Percentiles rank a stretch among this genome's conserved stretches.
phyloP scores from a whole-genome alignment of 2,888 invertebrate species.

The Pelosia muscerda region DNA sequence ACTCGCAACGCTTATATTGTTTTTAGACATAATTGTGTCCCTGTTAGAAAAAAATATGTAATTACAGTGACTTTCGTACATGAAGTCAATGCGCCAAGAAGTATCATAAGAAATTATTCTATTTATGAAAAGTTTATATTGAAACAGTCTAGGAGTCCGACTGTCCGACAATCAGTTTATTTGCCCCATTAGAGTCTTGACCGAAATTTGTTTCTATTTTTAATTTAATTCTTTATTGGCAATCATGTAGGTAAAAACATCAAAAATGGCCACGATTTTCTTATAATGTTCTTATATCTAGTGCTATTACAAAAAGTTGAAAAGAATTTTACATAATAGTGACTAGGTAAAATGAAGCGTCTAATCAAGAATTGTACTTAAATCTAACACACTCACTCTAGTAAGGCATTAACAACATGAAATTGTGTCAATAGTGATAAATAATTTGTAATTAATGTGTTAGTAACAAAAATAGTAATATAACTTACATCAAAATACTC shows the following conservation, averaged over 20 bases:
- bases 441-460: conserved; percentile 35
- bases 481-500: conserved; percentile 40
- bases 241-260: conserved; percentile 30
- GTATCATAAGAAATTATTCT: background rate
- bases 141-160: background rate
- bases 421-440: conserved; percentile 47
- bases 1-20: background rate
- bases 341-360: conserved; percentile 66
- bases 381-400: conserved; percentile 66
- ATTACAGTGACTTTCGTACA: background rate
- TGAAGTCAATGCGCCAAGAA: background rate
- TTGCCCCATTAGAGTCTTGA: background rate
- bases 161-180: background rate
- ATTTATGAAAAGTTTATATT: background rate
- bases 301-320: conserved; percentile 39
- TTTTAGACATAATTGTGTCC: background rate
- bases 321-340: conserved; percentile 50
- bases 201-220: background rate
- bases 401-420: conserved; percentile 70
- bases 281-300: conserved; percentile 37
- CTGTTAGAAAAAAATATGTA: background rate
- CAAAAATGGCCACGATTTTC: conserved; percentile 34
- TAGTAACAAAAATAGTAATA: conserved; percentile 45
- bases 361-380: conserved; percentile 55
- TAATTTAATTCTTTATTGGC: background rate